Base-by-base conservation (phyloP, 2,113 vertebrate species). In the Athene cunicularia region DNA sequence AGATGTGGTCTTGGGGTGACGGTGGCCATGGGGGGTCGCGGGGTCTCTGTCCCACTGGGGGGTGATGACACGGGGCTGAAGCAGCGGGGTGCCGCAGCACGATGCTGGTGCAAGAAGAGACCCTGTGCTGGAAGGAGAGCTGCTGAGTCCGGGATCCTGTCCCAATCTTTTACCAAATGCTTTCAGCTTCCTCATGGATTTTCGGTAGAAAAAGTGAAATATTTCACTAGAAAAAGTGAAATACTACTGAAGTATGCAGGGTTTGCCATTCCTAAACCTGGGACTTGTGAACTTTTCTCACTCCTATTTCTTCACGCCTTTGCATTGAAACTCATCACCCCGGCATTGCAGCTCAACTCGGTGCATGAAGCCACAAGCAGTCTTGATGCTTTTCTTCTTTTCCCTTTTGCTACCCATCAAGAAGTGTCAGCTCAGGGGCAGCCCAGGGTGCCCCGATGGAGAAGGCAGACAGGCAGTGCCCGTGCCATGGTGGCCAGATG, bases 321-420 rank as follows among this genome's bases (percentile, higher is more conserved):
- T 27, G 22, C 27, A 9, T 3, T 19, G 47, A 60, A 32, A 70
- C 4, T 3, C 24, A 33, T 39, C 35, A 6, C 9, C 45, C n/a
- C 1, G 1, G 9, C 22, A 1, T 28, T 5, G 13, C 2, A 2
- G 26, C 8, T 12, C 41, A 14, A 12, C n/a, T 8, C 2, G 1
- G 9, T 26, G 39, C 37, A 1, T 24, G 49, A 32, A 56, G 27
- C 23, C n/a, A 26, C 35, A 22, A 28, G 23, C 12, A 33, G 14
- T 27, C 7, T 5, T 2, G 27, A 11, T 2, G 11, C 14, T 67
- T 56, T 76, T 28, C 33, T 20, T 4, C 62, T 30, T 27, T 14
- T 28, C 35, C 32, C 50, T 21, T 11, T 16, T 11, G 14, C 43
- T 28, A 28, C 23, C 50, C 37, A 14, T 18, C 18, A 9, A 3